A percentile compares a stretch with the other conserved stretches of the same genome.
These are phyloP conservation scores for Stegastes partitus DNA, from an alignment of 2,113 vertebrate species.

Conservation along the genomic window DNA sequence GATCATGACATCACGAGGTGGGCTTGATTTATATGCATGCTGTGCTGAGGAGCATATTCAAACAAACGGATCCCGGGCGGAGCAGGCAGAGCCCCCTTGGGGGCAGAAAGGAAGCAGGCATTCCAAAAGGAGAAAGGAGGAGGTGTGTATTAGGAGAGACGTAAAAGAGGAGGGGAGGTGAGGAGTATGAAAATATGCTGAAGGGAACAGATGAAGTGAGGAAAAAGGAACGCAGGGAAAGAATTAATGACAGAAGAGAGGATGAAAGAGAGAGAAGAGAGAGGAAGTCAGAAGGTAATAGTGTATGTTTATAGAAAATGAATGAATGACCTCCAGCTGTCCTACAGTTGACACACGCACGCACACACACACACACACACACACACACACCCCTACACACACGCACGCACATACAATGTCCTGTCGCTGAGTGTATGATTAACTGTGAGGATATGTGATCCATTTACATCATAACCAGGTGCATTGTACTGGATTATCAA, in stretches of 20 bases:
- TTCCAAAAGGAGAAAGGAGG: not conserved
- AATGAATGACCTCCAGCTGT: conserved; percentile 64
- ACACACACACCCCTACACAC: no score
- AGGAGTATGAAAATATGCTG: not conserved
- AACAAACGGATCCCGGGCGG: conserved; percentile 47
- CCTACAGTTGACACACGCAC: conserved; percentile 39
- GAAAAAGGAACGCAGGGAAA: not conserved
- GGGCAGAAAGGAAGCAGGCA: conserved; percentile 3
- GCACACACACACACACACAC: conserved; percentile 22
- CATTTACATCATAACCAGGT: conserved; percentile 74
- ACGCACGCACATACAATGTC: conserved; percentile 15
- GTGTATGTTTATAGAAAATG: conserved; percentile 60
- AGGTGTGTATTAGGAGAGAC: not conserved
- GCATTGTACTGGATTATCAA: conserved; percentile 60
- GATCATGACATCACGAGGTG: conserved; percentile 55
- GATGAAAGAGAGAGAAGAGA: conserved; percentile 30
- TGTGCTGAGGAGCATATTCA: conserved; percentile 42
- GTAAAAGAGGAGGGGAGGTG: not conserved
- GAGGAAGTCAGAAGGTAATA: conserved; percentile 28
- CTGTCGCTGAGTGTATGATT: conserved; percentile 56
- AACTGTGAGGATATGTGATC: conserved; percentile 65
- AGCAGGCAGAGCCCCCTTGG: conserved; percentile 6
- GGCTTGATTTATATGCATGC: conserved; percentile 65
- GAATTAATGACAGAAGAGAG: conserved; percentile 39
- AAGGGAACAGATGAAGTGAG: conserved; percentile 1